These are phyloP conservation scores for Tokudaia muenninki DNA, from an alignment of 2,797 vertebrate species.

Conservation along the genomic window DNA sequence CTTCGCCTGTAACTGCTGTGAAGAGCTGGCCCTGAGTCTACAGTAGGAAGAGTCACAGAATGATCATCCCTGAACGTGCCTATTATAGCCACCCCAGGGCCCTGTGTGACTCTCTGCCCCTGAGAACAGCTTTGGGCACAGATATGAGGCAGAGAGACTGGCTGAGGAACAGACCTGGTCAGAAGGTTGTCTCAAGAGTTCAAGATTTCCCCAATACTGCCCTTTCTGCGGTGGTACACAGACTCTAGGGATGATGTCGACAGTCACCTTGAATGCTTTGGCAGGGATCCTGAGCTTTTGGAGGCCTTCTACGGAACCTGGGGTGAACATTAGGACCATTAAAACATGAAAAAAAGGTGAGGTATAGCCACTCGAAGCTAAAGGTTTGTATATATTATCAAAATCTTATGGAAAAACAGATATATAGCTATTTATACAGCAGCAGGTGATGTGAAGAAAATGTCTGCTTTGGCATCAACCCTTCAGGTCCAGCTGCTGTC, in stretches of 20 bases:
- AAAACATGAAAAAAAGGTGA: background rate
- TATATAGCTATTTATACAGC: constrained; percentile 70
- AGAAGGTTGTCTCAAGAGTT: background rate
- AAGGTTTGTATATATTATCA: constrained; percentile 80
- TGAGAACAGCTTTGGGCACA: background rate
- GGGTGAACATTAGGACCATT: background rate
- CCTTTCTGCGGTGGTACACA: background rate
- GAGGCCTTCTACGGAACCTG: background rate
- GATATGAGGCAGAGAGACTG: background rate
- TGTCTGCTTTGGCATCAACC: constrained; percentile 77
- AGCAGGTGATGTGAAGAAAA: constrained; percentile 63
- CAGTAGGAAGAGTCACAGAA: constrained; percentile 66
- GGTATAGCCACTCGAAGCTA: background rate
- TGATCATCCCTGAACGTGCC: constrained; percentile 62
- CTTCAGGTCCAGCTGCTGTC: constrained; percentile 57
- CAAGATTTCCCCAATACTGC: background rate
- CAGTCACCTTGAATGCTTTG: background rate
- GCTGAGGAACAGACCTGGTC: background rate
- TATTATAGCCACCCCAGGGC: constrained; percentile 69
- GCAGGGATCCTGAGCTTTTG: background rate
- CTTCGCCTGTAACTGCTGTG: constrained; percentile 11
- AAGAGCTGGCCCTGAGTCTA: constrained; percentile 69
- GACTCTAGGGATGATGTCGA: background rate
- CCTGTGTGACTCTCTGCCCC: background rate
- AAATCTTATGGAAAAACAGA: constrained; percentile 76